Conservation (phyloP, 1,140 invertebrate genomes). For the Reticulitermes speratus region DNA sequence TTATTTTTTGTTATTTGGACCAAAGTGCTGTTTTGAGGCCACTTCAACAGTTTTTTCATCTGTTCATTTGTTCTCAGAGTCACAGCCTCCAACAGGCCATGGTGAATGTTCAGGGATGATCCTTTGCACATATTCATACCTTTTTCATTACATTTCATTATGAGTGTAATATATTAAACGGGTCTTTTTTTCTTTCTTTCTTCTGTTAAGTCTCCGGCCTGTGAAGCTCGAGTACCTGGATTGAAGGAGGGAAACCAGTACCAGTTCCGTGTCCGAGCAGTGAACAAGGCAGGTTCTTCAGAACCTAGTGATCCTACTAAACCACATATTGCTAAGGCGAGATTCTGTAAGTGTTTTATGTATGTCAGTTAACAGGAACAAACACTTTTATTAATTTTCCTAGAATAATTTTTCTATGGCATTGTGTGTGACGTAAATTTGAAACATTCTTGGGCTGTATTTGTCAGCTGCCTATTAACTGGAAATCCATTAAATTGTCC, state of each 20-base stretch:
- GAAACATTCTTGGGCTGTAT: too few species aligned
- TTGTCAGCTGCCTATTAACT: too few species aligned
- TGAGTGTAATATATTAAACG: too few species aligned
- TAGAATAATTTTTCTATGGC: not conserved
- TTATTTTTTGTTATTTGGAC: too few species aligned
- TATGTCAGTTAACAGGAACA: not conserved
- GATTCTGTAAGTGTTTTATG: constrained; percentile 68
- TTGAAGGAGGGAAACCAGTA: constrained; percentile 90
- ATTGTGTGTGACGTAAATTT: not conserved
- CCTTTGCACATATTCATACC: too few species aligned
- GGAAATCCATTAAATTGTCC: too few species aligned
- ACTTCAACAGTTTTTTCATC: too few species aligned
- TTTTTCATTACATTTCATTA: too few species aligned
- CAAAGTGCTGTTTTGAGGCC: too few species aligned
- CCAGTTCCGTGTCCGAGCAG: constrained; percentile 88
- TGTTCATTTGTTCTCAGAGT: too few species aligned
- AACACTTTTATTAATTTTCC: not conserved
- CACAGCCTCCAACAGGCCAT: too few species aligned
- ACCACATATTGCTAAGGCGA: constrained; percentile 84
- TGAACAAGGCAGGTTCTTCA: constrained; percentile 92
- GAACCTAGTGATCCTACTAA: constrained; percentile 87
- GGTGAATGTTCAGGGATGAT: too few species aligned
- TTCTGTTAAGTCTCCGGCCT: constrained; percentile 61
- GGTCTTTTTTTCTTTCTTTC: not conserved
- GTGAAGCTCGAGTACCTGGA: constrained; percentile 79